Base-by-base conservation (phyloP, 2,888 invertebrate genomes). In the Cosmopolites sordidus region DNA sequence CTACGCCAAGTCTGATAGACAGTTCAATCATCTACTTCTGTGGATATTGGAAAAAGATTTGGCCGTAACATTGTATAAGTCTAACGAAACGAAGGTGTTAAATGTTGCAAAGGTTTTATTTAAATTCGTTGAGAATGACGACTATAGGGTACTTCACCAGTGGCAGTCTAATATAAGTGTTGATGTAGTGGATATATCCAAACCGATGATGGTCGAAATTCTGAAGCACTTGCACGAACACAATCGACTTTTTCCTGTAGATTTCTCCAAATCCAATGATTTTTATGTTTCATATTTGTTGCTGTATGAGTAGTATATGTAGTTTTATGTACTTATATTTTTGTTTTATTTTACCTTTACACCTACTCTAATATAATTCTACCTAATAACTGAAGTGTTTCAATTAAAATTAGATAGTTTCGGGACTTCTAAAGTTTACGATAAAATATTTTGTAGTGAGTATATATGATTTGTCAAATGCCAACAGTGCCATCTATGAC, bases 1-100 rank as follows among this genome's bases (percentile, higher is more conserved):
- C 68, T 79, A 78, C 61, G 71, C 72, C 22, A 63, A 76, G 48
- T 72, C 77, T 0, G 65, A 74, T 1, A 63, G 67, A 14, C 73
- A 75, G 29, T 77, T 72, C 48, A 77, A 82, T 60, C 80, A 76
- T 65, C 58, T 84, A 17, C 68, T 83, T 1, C 69, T 84, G 40
- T 83, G 83, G 82, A 72, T 83, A 1, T 76, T 83, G 69, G 83
- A 84, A 63, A 81, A 79, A 62, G 76, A 79, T 53, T 68, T 84
- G 11, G 75, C 79, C 65, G 73, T 83, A 11, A 64, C 79, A 11
- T 60, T 67, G 22, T 58, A 63, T 68, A 51, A 65, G 66, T 4
- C 66, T 61, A 56, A 73, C 12, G 16, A 27, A 8, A 14, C 48
- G n/a, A 72, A 75, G 43, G 76, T 78, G 1, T 74, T 72, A 61